Evolutionary conservation across 2,113 vertebrate species (phyloP), one percentile per base, ranked within the genome.

Genomic region (Anhinga anhinga): DNA sequence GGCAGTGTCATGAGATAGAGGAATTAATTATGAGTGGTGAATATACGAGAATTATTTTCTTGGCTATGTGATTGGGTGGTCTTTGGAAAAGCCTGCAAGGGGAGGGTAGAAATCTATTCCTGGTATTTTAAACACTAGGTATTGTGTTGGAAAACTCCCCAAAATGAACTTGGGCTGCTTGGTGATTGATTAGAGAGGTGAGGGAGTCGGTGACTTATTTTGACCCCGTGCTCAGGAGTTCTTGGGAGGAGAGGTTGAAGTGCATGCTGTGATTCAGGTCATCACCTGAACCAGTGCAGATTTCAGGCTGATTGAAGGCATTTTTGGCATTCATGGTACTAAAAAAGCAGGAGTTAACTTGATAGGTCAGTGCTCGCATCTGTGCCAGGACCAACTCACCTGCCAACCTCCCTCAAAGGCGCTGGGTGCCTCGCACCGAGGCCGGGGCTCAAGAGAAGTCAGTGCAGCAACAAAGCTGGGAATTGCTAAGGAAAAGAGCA

Each of bases 211-310:
- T 74, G 72, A 14, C 25, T 66, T 15, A 58, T 40, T 56, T 45
- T 47, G 38, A 13, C 9, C 26, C 50, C 17, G 7, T 76, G 26
- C 23, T 52, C 0, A 0, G 20, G 15, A 11, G 11, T 71, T 55
- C 20, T n/a, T 1, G 5, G 34, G 40, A 86, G 36, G 11, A 66
- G 40, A 26, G 15, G 13, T 1, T 58, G 45, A 62, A 79, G 47
- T 34, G 29, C 2, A 1, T 2, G 3, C 17, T 86, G 61, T 30
- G 44, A 55, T 66, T 65, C 17, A 17, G 26, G 34, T 47, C 13
- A 1, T 79, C 0, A 0, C 38, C 50, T 70, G 47, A 32, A 63
- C 8, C 5, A 0, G 44, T 32, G 72, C 45, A 42, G 42, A 27
- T 45, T 59, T 55, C 6, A 8, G 47, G 26, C 79, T 86, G 71